Evolutionary conservation across 2,113 vertebrate species (phyloP).

Genomic region (Peucedramus taeniatus): DNA sequence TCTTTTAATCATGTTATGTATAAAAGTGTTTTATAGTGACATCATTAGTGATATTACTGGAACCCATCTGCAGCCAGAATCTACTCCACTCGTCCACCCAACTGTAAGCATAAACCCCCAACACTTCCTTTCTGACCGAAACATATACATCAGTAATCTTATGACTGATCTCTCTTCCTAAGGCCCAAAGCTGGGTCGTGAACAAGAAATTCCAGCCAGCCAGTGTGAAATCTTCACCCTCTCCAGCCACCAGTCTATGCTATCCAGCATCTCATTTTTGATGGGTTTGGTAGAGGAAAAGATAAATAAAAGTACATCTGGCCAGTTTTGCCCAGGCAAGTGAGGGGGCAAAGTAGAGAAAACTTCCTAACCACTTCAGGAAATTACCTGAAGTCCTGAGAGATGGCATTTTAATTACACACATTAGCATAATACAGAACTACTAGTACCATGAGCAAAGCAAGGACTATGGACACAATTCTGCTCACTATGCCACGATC

Average conservation of each 20-base stretch:
- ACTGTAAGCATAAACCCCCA: neutral
- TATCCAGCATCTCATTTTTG: neutral
- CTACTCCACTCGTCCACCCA: neutral
- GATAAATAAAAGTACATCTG: neutral
- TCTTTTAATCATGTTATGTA: neutral
- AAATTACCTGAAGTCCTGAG: neutral
- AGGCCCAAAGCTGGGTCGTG: neutral
- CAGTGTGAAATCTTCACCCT: neutral
- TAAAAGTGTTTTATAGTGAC: neutral
- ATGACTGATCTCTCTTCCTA: neutral
- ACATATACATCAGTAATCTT: fast-evolving
- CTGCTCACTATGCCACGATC: neutral
- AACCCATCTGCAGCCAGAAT: neutral
- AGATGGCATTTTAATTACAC: neutral
- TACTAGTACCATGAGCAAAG: neutral
- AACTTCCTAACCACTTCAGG: neutral
- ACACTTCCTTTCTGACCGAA: neutral
- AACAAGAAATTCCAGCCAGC: neutral
- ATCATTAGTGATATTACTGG: neutral
- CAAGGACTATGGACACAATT: neutral
- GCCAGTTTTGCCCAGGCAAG: neutral
- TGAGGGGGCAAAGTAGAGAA: neutral
- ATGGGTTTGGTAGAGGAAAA: neutral
- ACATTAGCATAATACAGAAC: neutral
- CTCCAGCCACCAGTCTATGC: neutral